A percentile compares a stretch with the other conserved stretches of the same genome.
These are phyloP conservation scores for Sebastes miniatus DNA, from an alignment of 2,797 vertebrate species.

Conservation along the genomic window DNA sequence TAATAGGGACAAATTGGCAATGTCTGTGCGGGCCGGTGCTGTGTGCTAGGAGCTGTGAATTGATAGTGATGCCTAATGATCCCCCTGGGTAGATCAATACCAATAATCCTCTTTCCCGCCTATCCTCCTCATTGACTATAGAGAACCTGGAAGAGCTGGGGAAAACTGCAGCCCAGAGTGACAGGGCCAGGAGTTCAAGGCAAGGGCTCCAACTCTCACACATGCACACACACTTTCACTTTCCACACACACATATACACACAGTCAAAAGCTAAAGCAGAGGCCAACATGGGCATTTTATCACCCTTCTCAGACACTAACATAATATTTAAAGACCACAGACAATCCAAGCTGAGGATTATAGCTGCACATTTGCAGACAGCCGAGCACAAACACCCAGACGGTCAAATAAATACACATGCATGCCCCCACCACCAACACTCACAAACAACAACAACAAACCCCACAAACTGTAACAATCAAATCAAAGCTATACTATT, in stretches of 20 bases:
- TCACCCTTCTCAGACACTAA: conserved; percentile 7
- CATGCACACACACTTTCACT: conserved; percentile 40
- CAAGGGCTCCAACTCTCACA: conserved; percentile 47
- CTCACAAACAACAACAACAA: conserved; percentile 18
- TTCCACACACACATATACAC: neutral
- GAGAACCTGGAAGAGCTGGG: conserved; percentile 78
- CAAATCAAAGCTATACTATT: conserved; percentile 64
- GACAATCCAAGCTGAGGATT: neutral
- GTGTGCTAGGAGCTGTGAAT: conserved; percentile 96
- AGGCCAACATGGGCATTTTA: conserved; percentile 17
- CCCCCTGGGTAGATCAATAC: conserved; percentile 99
- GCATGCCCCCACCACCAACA: neutral
- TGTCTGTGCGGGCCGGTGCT: conserved; percentile 94
- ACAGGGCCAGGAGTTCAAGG: conserved; percentile 70
- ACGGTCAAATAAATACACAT: conserved; percentile 38
- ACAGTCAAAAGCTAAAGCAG: conserved; percentile 17
- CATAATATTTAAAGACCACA: conserved; percentile 39
- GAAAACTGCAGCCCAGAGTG: conserved; percentile 77
- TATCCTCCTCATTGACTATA: conserved; percentile 94
- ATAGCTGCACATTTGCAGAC: conserved; percentile 19
- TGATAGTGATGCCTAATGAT: conserved; percentile 99
- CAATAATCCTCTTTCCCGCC: conserved; percentile 97
- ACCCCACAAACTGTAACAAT: conserved; percentile 50
- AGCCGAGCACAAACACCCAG: conserved; percentile 29
- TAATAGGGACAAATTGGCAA: conserved; percentile 99